Conservation (phyloP, 1,140 invertebrate genomes). For the Brachionus sp. region DNA sequence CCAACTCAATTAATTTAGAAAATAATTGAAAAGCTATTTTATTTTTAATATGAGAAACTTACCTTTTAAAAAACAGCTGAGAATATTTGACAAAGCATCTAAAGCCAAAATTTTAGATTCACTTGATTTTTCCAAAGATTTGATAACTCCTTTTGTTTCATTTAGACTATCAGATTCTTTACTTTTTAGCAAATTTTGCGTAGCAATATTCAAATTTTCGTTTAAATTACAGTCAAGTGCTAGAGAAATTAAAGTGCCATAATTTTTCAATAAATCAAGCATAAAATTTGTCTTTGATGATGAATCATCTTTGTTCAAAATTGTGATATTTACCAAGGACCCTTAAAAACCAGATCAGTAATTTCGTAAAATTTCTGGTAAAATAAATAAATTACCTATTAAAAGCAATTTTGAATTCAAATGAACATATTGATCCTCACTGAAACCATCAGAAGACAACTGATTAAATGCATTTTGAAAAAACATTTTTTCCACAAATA, state of each 20-base stretch:
- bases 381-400: background rate
- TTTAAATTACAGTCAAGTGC: background rate
- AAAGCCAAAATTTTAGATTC: background rate
- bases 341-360: background rate
- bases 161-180: background rate
- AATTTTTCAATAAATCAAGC: background rate
- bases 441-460: background rate
- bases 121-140: constrained; percentile 11
- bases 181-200: background rate
- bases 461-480: background rate
- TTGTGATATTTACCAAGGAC: background rate
- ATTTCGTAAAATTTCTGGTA: background rate
- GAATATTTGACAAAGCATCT: background rate
- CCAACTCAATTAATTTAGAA: background rate
- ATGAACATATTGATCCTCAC: background rate
- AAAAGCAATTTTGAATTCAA: constrained; percentile 9
- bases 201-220: background rate
- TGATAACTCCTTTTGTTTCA: constrained; percentile 17
- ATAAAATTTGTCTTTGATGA: background rate
- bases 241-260: background rate
- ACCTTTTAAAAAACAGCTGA: background rate
- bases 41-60: no score
- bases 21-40: background rate
- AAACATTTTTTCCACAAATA: constrained; percentile 7
- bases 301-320: background rate